Percentiles rank a stretch among this genome's conserved stretches.
phyloP scores from a whole-genome alignment of 92 coral and sea anemone genomes.

The Micromussa lordhowensis region DNA sequence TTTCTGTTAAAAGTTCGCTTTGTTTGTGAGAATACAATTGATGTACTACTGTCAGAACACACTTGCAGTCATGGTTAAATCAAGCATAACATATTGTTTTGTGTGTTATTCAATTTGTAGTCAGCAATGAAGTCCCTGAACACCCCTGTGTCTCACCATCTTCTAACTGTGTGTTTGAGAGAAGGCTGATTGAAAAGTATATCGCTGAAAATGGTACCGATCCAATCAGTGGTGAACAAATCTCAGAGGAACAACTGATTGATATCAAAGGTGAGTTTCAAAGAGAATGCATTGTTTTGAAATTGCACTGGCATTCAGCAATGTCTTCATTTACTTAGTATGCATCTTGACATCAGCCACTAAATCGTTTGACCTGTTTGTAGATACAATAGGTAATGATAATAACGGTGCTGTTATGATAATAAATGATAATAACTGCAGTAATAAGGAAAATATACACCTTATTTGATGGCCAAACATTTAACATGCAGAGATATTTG shows the following conservation, averaged over 20 bases:
- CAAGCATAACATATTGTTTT: background rate
- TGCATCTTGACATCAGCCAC: no score
- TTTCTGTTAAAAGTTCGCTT: no score
- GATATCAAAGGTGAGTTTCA: constrained; percentile 92
- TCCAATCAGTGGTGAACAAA: constrained; percentile 88
- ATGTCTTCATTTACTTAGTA: background rate
- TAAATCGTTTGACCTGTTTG: no score
- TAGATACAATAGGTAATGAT: no score
- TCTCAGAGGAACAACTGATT: constrained; percentile 96
- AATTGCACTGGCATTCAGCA: background rate
- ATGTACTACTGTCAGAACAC: background rate
- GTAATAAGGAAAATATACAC: no score
- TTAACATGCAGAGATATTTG: no score
- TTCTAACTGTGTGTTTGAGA: constrained; percentile 94
- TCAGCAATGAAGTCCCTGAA: constrained; percentile 97
- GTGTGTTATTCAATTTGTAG: constrained; percentile 34
- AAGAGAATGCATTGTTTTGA: no score
- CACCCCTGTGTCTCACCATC: constrained; percentile 95
- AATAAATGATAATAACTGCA: no score
- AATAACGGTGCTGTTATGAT: no score
- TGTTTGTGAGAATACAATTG: background rate
- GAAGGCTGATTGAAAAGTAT: constrained; percentile 93
- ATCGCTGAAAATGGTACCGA: constrained; percentile 99
- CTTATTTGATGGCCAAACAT: no score
- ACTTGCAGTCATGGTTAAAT: background rate